These are phyloP conservation scores for Acanthosepion pharaonis DNA, from an alignment of 2,888 invertebrate genomes.

Conservation along the genomic window DNA sequence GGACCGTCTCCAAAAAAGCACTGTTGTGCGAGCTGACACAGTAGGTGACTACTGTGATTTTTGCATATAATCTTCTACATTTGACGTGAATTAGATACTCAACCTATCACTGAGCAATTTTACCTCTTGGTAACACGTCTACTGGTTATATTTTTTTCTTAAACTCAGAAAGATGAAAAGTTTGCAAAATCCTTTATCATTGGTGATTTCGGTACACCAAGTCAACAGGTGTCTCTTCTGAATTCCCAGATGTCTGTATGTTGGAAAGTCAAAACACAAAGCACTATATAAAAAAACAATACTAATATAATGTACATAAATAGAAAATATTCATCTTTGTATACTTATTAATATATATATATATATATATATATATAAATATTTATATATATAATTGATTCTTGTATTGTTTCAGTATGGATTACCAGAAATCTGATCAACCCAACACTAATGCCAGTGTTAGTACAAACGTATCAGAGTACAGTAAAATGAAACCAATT, in stretches of 20 bases:
- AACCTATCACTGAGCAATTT: neutral
- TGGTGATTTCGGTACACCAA: neutral
- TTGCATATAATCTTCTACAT: neutral
- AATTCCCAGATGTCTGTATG: neutral
- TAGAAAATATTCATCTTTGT: neutral
- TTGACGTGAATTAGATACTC: neutral
- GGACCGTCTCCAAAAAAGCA: neutral
- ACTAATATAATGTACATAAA: neutral
- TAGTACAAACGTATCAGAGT: neutral
- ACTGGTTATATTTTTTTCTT: neutral
- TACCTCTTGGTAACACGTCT: neutral
- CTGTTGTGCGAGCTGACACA: neutral
- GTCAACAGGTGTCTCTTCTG: neutral
- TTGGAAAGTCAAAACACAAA: neutral
- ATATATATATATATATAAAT: neutral
- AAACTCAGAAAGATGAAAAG: neutral
- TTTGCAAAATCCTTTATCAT: neutral
- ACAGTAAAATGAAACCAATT: neutral
- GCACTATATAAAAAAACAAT: neutral
- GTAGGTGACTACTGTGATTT: neutral
- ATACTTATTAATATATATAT: slow-evolving; percentile 11
- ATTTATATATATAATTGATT: neutral
- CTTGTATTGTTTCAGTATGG: neutral
- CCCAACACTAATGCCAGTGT: neutral
- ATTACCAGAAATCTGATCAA: neutral